These are phyloP conservation scores for Aix galericulata DNA, from an alignment of 2,113 vertebrate genomes.

Conservation along the genomic window DNA sequence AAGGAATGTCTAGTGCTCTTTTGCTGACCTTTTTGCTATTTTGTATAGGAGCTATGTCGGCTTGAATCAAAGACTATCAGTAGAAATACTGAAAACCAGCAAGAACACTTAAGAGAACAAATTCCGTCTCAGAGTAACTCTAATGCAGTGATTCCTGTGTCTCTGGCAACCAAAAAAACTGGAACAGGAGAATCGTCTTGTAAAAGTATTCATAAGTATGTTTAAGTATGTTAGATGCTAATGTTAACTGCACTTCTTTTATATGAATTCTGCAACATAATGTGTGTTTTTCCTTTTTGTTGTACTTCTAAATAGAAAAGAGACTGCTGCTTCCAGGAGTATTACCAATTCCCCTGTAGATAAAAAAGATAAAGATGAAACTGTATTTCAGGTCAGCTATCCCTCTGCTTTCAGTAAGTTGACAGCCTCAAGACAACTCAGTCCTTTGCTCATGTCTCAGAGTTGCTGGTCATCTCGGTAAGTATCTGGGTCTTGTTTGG, in stretches of 20 bases:
- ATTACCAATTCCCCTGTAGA: conserved; percentile 80
- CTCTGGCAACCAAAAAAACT: conserved; percentile 48
- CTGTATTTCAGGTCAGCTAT: conserved; percentile 90
- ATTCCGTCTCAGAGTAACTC: conserved; percentile 69
- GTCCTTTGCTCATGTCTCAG: conserved; percentile 84
- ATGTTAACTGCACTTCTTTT: rapidly evolving
- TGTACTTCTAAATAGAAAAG: conserved; percentile 74
- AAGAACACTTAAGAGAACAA: conserved; percentile 69
- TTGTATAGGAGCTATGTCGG: conserved; percentile 79
- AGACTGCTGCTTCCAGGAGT: conserved; percentile 75
- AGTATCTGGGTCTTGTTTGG: background rate
- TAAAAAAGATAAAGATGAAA: conserved; percentile 77
- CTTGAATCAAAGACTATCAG: conserved; percentile 79
- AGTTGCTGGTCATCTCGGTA: conserved; percentile 93
- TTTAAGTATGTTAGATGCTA: background rate
- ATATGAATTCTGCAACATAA: background rate
- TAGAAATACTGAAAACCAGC: conserved; percentile 69
- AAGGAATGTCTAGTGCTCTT: background rate
- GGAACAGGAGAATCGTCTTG: conserved; percentile 76
- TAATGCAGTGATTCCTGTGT: conserved; percentile 22
- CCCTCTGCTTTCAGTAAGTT: conserved; percentile 96
- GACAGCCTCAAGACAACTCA: conserved; percentile 85
- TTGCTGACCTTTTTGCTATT: background rate
- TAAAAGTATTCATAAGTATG: conserved; percentile 78
- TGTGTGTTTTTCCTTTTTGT: background rate